A percentile compares a stretch with the other conserved stretches of the same genome.
Conservation (phyloP, 2,113 vertebrate genomes). For the Sorex araneus region DNA sequence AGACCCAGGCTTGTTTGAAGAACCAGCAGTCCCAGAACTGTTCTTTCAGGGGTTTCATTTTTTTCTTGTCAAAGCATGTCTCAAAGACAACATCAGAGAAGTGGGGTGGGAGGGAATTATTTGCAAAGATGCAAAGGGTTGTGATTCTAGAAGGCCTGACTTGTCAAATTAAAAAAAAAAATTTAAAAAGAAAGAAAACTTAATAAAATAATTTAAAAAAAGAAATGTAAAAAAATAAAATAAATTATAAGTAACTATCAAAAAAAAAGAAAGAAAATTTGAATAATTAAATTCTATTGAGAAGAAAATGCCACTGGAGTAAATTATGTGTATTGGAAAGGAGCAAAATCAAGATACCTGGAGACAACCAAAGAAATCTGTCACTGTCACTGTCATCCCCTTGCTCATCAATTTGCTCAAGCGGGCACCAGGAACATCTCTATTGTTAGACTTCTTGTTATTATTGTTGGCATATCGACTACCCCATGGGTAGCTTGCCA, state of each 20-base stretch:
- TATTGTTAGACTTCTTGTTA: no score
- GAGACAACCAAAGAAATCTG: not conserved
- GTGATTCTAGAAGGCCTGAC: not conserved
- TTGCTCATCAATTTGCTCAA: no score
- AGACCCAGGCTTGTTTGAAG: not conserved
- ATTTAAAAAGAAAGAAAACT: no score
- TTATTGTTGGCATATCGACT: no score
- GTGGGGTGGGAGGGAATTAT: not conserved
- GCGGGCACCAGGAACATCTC: no score
- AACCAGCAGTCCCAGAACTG: not conserved
- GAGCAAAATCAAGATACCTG: not conserved
- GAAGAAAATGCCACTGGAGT: not conserved
- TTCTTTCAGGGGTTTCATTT: constrained; percentile 28
- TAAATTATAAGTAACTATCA: no score
- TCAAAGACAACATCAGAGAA: constrained; percentile 15
- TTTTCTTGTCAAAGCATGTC: constrained; percentile 26
- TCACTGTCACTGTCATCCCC: no score
- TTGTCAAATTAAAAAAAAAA: not conserved
- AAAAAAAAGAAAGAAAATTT: no score
- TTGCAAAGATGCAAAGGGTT: constrained; percentile 29
- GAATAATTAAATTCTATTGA: not conserved
- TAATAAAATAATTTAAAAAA: no score
- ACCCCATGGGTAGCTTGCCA: no score
- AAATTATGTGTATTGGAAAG: constrained; percentile 18
- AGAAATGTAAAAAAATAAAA: no score